Evolutionary conservation across 2,113 vertebrate species (phyloP).

Genomic region (Mionectes macconnelli): DNA sequence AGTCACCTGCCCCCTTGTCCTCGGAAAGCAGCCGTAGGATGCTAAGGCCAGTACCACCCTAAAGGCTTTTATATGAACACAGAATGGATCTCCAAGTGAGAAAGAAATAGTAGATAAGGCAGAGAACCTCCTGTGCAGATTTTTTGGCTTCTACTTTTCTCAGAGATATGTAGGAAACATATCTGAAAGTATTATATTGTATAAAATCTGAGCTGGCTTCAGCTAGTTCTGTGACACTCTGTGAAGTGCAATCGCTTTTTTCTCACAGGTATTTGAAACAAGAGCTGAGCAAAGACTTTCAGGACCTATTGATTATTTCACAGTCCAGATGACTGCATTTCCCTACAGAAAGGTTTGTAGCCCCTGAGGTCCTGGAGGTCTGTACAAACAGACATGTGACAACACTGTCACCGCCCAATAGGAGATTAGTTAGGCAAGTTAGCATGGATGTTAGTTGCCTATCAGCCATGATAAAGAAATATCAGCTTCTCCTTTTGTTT

Average conservation of each 20-base stretch:
- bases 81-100: not conserved
- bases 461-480: not conserved
- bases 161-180: not conserved
- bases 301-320: not conserved
- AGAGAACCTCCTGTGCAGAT: not conserved
- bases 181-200: not conserved
- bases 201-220: not conserved
- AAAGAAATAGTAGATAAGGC: not conserved
- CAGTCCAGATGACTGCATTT: not conserved
- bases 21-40: not conserved
- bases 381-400: not conserved
- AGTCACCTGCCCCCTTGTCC: fast-evolving
- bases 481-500: not conserved
- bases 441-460: not conserved
- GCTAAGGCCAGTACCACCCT: not conserved
- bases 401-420: not conserved
- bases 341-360: not conserved
- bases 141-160: not conserved
- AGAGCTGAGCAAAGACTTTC: not conserved
- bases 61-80: not conserved
- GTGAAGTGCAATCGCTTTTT: not conserved
- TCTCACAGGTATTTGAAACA: not conserved
- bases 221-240: not conserved
- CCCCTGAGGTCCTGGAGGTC: not conserved
- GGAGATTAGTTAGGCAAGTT: not conserved